Base-by-base conservation (phyloP, 2,113 vertebrate species). In the Entelurus aequoreus region DNA sequence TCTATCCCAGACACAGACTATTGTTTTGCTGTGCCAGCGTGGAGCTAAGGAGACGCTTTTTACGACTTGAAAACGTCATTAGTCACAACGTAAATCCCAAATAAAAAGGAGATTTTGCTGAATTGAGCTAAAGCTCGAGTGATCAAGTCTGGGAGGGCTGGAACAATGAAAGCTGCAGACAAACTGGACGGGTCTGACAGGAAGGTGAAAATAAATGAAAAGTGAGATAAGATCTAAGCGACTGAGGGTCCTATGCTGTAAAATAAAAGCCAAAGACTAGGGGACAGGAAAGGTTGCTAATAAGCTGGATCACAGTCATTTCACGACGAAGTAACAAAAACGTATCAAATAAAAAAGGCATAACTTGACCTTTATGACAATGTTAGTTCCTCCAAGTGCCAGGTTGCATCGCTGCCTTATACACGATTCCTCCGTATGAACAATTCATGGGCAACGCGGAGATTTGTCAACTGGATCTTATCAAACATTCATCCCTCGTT, bases 401-500 rank as follows among this genome's bases (percentile, higher is more conserved):
- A 76, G 82, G 83, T 81, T 87, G 70, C 78, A 76, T 79, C 78
- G 76, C 77, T 80, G 36, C 8, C 14, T 36, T 14, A 55, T 40
- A 46, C 12, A n/a, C 2, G n/a, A 57, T 44, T 38, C 38, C 55
- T 42, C 38, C 3, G 46, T 55, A 81, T 85, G 76, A 85, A 82
- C 81, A 75, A 79, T 85, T 85, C 68, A 87, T 84, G 72, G 48
- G 49, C 2, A 42, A 75, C 47, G 44, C 63, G 8, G 48, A 66
- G 66, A 64, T 81, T 75, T 76, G 77, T 78, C 78, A 77, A 75
- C 81, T 75, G 71, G 56, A 80, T 78, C 76, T 77, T 71, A 79
- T 84, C 75, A 74, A 80, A 77, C 47, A 82, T 77, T 78, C 69
- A 80, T 69, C 69, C 66, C 42, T 75, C 69, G 82, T 85, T 76